A percentile compares a stretch with the other conserved stretches of the same genome.
phyloP scores from a whole-genome alignment of 1,140 invertebrate species.

The Drosophila seguyi region DNA sequence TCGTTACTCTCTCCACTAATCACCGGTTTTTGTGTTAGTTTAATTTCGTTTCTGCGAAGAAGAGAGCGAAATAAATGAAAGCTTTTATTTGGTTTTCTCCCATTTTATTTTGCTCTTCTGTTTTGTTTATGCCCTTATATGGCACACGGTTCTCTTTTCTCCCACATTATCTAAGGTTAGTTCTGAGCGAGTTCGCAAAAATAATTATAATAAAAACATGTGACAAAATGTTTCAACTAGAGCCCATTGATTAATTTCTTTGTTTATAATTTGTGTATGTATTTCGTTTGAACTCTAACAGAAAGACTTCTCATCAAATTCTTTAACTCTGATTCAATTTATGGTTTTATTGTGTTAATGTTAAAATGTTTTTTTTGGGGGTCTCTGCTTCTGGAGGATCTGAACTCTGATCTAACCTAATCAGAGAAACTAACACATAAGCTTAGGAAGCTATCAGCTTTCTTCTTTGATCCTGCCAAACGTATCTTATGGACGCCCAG shows the following conservation, averaged over 20 bases:
- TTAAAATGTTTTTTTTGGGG: neutral
- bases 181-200: neutral
- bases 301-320: neutral
- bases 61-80: neutral
- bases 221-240: neutral
- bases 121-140: slow-evolving; percentile 6
- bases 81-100: neutral
- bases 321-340: neutral
- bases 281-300: no score
- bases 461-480: no score
- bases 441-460: no score
- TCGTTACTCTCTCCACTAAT: neutral
- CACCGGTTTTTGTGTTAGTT: neutral
- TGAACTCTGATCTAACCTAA: no score
- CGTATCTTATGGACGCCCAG: no score
- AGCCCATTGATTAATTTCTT: no score
- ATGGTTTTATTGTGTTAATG: neutral
- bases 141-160: neutral
- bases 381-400: no score
- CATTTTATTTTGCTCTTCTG: neutral
- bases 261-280: no score
- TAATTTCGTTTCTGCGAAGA: neutral
- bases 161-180: neutral
- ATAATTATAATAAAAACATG: no score
- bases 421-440: no score